Evolutionary conservation across 1,140 invertebrate species (phyloP), one percentile per base, ranked within the genome.

Genomic region (Tetranychus urticae): DNA sequence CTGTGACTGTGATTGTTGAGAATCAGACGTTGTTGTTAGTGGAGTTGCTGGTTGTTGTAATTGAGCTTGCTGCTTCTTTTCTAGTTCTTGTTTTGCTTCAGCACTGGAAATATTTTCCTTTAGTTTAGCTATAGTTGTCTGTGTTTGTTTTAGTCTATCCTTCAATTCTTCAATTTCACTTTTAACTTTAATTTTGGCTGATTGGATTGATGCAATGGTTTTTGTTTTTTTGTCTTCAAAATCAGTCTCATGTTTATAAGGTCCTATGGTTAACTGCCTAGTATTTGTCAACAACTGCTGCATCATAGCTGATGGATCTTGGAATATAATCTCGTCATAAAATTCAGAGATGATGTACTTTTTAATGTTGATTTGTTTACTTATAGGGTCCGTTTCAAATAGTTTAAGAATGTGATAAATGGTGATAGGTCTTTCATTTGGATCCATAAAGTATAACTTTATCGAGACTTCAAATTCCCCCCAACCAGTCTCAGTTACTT

Each of bases 391-490:
- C 65, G 71, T 73, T 77, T 91, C 88, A 71, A 97, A 97, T 8
- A 98, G 72, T 73, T 97, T 97, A 10, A 98, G 75, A 56, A 94
- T 84, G 69, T 98, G 92, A 73, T 93, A 96, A 56, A 96, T 78
- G 0, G 90, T 96, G 0, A 96, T 86, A 8, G 68, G 68, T n/a
- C 62, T 67, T 65, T 64, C 94, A 72, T 91, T 93, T 6, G 88
- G 85, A 78, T 99, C 96, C 69, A 89, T 82, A 69, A 98, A 98
- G 74, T 90, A 92, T 61, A 99, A 89, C 72, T 97, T 97, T 33
- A 98, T 97, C 36, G 90, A 84, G 66, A 98, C 86, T 75, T 98
- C 96, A 76, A 99, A 99, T 76, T 99, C 96, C 68, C 96, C 96
- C 94, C 96, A 99, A 2, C 94, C 96, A 58, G 94, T 98, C 76